Conservation (phyloP, 2,888 invertebrate genomes). For the Chironomus tentans region DNA sequence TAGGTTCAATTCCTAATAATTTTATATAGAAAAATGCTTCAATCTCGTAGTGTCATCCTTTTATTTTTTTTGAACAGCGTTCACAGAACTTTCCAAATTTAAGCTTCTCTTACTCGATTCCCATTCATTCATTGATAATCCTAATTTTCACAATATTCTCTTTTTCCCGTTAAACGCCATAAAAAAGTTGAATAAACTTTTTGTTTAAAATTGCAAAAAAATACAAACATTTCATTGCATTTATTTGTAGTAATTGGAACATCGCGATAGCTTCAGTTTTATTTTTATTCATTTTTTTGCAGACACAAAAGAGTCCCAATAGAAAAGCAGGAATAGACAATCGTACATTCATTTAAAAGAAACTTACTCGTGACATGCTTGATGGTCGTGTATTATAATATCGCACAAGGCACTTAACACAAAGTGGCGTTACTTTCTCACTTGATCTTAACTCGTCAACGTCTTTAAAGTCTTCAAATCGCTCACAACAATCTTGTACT, state of each 20-base stretch:
- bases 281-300: too few relatives aligned
- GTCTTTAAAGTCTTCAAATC: constrained; percentile 16
- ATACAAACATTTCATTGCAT: not conserved
- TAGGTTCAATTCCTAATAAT: too few relatives aligned
- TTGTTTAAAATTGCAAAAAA: not conserved
- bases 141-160: too few relatives aligned
- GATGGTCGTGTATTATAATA: constrained; percentile 21
- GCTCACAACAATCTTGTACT: constrained; percentile 26
- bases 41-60: too few relatives aligned
- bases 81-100: too few relatives aligned
- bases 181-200: not conserved
- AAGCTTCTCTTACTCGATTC: too few relatives aligned
- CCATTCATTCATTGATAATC: too few relatives aligned
- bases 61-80: too few relatives aligned
- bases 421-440: constrained; percentile 3
- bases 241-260: too few relatives aligned
- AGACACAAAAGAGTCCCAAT: not conserved
- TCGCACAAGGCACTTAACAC: constrained; percentile 25
- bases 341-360: not conserved
- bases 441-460: not conserved
- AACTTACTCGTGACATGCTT: constrained; percentile 26
- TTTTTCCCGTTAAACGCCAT: too few relatives aligned
- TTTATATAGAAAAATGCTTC: too few relatives aligned
- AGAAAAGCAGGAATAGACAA: not conserved
- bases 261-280: too few relatives aligned